Conservation (phyloP, 2,888 invertebrate genomes). For the Galeruca laticollis region DNA sequence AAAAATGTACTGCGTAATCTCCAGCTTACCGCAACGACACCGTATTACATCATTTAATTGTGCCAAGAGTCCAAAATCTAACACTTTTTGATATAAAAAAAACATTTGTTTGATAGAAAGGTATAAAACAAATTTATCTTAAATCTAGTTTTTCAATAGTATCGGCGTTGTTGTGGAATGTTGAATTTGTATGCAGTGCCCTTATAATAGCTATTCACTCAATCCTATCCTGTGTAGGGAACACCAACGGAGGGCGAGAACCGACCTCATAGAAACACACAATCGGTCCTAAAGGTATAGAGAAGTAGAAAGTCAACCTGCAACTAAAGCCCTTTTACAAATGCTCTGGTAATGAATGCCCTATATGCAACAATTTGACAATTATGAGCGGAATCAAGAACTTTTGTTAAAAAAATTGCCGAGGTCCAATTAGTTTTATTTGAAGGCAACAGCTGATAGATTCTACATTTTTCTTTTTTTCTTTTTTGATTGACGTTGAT, state of each 20-base stretch:
- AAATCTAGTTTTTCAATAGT: no score
- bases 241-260: constrained; percentile 8
- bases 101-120: no score
- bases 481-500: constrained; percentile 35
- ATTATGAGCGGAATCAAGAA: constrained; percentile 46
- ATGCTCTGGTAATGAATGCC: constrained; percentile 44
- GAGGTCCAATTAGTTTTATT: constrained; percentile 43
- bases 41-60: no score
- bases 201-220: not conserved
- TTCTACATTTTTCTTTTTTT: constrained; percentile 26
- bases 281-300: constrained; percentile 39
- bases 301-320: constrained; percentile 45
- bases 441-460: constrained; percentile 36
- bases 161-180: no score
- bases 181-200: not conserved
- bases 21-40: no score
- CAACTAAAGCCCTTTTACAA: constrained; percentile 42
- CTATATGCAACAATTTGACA: constrained; percentile 48
- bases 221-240: constrained; percentile 14
- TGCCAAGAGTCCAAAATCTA: no score
- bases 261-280: constrained; percentile 26
- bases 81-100: no score
- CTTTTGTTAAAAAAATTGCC: constrained; percentile 43
- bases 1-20: no score
- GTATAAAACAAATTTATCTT: no score